These are phyloP conservation scores for Echiichthys vipera DNA, from an alignment of 2,797 vertebrate genomes.

Conservation along the genomic window DNA sequence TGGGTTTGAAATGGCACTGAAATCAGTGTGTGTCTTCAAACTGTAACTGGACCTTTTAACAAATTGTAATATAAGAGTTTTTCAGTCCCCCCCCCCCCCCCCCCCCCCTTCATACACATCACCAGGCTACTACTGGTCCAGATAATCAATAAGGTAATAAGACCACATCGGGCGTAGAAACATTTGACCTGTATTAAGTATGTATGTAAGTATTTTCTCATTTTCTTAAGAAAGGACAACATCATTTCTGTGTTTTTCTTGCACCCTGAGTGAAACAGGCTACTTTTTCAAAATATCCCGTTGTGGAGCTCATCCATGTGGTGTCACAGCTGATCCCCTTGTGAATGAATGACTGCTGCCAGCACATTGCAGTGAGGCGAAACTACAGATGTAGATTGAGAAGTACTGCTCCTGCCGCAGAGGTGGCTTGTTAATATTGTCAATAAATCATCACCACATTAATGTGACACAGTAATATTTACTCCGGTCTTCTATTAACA, in stretches of 20 bases:
- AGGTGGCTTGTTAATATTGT: not conserved
- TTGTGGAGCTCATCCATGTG: too few species aligned
- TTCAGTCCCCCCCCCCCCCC: too few species aligned
- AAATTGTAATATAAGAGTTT: not conserved
- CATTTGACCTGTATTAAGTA: rapidly evolving
- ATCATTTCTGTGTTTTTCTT: not conserved
- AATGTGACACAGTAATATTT: not conserved
- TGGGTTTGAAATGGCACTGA: not conserved
- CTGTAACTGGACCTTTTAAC: not conserved
- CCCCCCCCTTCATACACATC: too few species aligned
- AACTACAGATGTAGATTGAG: not conserved
- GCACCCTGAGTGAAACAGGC: too few species aligned
- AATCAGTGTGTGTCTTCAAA: not conserved
- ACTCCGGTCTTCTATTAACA: not conserved
- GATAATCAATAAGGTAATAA: not conserved
- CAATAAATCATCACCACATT: not conserved
- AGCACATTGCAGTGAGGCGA: not conserved
- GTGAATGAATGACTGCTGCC: not conserved
- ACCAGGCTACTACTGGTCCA: not conserved
- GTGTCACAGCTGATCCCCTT: not conserved
- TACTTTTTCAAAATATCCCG: not conserved
- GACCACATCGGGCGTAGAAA: not conserved
- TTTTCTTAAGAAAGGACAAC: too few species aligned
- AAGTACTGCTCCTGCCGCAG: not conserved
- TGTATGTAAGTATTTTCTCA: too few species aligned